Conservation (phyloP, 2,888 invertebrate species). For the Agrochola litura region DNA sequence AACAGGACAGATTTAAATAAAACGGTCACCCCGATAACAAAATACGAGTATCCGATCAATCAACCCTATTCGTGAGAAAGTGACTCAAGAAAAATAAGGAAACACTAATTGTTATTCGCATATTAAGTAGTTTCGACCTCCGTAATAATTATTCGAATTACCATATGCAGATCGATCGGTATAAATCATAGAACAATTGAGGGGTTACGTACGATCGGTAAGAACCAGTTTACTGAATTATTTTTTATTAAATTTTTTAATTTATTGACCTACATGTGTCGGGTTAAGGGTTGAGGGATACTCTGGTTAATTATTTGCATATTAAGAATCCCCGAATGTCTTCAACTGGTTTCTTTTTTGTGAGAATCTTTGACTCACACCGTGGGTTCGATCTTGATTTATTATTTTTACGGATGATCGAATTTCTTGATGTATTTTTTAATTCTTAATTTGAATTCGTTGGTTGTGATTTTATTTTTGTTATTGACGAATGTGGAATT, state of each 20-base stretch:
- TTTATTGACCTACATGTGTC: slow-evolving; percentile 85
- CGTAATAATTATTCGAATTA: slow-evolving; percentile 84
- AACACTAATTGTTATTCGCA: slow-evolving; percentile 89
- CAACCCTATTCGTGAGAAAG: slow-evolving; percentile 88
- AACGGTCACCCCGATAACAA: slow-evolving; percentile 64
- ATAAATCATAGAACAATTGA: slow-evolving; percentile 90
- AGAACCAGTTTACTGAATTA: slow-evolving; percentile 80
- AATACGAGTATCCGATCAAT: slow-evolving; percentile 78
- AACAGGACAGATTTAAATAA: slow-evolving; percentile 66
- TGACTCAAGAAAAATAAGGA: slow-evolving; percentile 81
- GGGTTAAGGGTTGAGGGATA: slow-evolving; percentile 75
- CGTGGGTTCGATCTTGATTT: slow-evolving; percentile 74
- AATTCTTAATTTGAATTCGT: slow-evolving; percentile 61
- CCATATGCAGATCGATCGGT: slow-evolving; percentile 87
- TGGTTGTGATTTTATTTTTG: slow-evolving; percentile 40
- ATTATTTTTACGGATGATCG: slow-evolving; percentile 80
- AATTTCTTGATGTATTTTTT: slow-evolving; percentile 67
- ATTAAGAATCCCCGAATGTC: slow-evolving; percentile 77
- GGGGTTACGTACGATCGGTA: slow-evolving; percentile 71
- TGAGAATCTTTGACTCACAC: slow-evolving; percentile 78
- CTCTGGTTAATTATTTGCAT: slow-evolving; percentile 86
- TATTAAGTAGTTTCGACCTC: slow-evolving; percentile 84
- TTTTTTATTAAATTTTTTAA: slow-evolving; percentile 81
- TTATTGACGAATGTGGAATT: slow-evolving; percentile 21
- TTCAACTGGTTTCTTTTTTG: slow-evolving; percentile 75